phyloP scores from a whole-genome alignment of 2,797 vertebrate species.

The Spea hammondii region DNA sequence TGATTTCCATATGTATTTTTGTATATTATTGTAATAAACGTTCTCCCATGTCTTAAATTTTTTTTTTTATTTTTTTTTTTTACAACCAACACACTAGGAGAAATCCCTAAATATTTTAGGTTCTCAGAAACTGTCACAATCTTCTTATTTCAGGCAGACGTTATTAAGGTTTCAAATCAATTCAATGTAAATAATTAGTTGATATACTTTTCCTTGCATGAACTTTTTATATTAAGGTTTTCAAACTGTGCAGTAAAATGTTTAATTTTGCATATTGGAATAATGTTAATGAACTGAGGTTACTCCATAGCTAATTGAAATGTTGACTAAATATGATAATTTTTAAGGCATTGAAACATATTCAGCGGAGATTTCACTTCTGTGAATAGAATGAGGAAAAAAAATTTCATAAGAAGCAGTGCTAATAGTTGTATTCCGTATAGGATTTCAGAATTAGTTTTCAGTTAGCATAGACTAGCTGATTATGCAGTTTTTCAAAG shows the following conservation, averaged over 20 bases:
- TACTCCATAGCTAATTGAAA: constrained; percentile 33
- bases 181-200: constrained; percentile 24
- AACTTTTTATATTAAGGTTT: constrained; percentile 22
- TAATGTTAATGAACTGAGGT: constrained; percentile 35
- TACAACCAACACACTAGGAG: background rate
- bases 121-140: background rate
- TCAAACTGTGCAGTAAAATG: constrained; percentile 34
- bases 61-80: too few species aligned
- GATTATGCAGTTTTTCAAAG: constrained; percentile 37
- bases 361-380: constrained; percentile 9
- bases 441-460: constrained; percentile 37
- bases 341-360: constrained; percentile 18
- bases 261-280: constrained; percentile 44
- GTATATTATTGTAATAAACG: too few species aligned
- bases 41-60: too few species aligned
- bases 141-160: background rate
- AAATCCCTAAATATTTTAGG: background rate
- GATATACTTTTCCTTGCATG: constrained; percentile 12
- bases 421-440: constrained; percentile 33
- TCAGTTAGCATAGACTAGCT: constrained; percentile 27
- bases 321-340: constrained; percentile 42
- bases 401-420: constrained; percentile 27
- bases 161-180: constrained; percentile 15
- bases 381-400: constrained; percentile 16
- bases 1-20: too few species aligned